Evolutionary conservation across 2,888 invertebrate species (phyloP), one percentile per base, ranked within the genome.

Genomic region (Epistrophe eligans): DNA sequence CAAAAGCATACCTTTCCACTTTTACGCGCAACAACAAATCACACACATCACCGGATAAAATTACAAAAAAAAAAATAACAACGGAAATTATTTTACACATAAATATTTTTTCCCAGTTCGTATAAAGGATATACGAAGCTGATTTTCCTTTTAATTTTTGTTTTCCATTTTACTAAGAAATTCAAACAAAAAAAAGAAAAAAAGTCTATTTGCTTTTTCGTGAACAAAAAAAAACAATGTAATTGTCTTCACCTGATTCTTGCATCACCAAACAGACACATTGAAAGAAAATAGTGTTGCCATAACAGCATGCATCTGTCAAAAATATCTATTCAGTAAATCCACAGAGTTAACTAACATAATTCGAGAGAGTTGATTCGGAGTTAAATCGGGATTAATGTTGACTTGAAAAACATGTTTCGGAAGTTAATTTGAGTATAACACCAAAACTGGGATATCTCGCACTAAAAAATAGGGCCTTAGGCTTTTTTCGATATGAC

Each of bases 21-120:
- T 62, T 72, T 64, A 64, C 55, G 64, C 64, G 28, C 62, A 48
- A 48, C 64, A 79, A 72, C 72, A 79, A 52, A 62, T 45, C 43
- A 79, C 57, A 77, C 11, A 17, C 17, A 38, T 32, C 48, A 57
- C 19, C 15, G 24, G 19, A 55, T 28, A 55, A 40, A 64, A 35
- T 57, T 32, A 45, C 8, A 38, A 15, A 11, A 45, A 55, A 32
- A 11, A 17, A 11, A 17, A 19, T 11, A 13, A 60, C 11, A 40
- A 15, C 45, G 45, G 24, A 38, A 52, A 70, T 40, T 70, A 67
- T 52, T 67, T 67, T 50, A 38, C 67, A 67, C 50, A 55, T 70
- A 52, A 77, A 24, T 43, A 55, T 64, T 15, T 52, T 15, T 52
- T 17, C 32, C 8, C 28, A 28, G 10, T 24, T n/a, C n/a, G n/a